phyloP scores from a whole-genome alignment of 2,888 invertebrate species.

The Agrochola macilenta region DNA sequence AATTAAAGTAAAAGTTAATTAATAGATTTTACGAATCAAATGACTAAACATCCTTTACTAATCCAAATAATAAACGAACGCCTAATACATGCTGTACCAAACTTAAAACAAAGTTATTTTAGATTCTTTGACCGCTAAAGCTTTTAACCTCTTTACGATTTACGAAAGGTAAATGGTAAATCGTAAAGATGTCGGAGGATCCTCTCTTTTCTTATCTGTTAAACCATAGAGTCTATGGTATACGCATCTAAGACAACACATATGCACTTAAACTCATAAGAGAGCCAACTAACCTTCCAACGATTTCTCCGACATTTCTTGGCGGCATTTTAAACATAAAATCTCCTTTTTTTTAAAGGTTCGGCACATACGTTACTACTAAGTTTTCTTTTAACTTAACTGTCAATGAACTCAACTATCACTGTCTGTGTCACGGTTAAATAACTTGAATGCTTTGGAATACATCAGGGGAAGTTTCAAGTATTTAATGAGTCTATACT shows the following conservation, averaged over 20 bases:
- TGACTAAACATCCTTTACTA: slow-evolving; percentile 9
- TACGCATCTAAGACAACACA: slow-evolving; percentile 8
- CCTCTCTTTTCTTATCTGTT: slow-evolving; percentile 15
- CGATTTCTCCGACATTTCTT: slow-evolving; percentile 27
- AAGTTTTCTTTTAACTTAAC: slow-evolving; percentile 31
- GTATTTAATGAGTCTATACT: too few species aligned
- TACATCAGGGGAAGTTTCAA: not conserved
- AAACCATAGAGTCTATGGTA: not conserved
- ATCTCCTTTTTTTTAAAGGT: not conserved
- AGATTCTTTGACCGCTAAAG: not conserved
- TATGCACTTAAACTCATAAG: not conserved
- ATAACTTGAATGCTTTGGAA: slow-evolving; percentile 10
- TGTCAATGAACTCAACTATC: slow-evolving; percentile 28
- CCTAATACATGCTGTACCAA: not conserved
- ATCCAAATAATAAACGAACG: too few species aligned
- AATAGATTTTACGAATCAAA: not conserved
- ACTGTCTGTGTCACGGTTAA: not conserved
- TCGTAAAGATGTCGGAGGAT: too few species aligned
- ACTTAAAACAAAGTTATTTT: not conserved
- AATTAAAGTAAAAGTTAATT: not conserved
- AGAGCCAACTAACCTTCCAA: not conserved
- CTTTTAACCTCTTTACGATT: slow-evolving; percentile 44
- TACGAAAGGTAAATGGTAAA: not conserved
- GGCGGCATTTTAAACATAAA: slow-evolving; percentile 35
- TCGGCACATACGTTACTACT: not conserved